Percentiles rank a stretch among this genome's conserved stretches.
Evolutionary conservation across 2,113 vertebrate genomes (phyloP).

Genomic region (Scalopus aquaticus): DNA sequence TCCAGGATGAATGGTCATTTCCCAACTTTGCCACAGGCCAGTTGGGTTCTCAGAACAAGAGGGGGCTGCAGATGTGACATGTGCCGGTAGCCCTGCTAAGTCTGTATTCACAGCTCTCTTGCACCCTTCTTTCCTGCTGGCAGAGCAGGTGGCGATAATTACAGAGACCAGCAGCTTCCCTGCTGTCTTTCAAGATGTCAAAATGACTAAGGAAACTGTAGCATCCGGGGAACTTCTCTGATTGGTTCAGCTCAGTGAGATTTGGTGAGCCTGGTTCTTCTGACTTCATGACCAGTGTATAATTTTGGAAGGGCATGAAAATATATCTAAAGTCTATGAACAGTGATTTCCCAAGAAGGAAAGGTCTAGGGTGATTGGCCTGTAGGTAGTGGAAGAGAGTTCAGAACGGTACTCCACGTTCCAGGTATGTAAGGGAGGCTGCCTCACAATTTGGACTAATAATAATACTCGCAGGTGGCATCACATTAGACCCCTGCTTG

Average conservation of each 20-base stretch:
- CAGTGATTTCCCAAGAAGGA: not conserved
- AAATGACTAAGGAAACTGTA: not conserved
- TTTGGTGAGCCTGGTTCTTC: not conserved
- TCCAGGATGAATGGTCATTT: not conserved
- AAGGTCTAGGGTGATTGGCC: not conserved
- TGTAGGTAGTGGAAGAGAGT: not conserved
- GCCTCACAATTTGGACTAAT: not conserved
- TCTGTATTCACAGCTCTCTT: not conserved
- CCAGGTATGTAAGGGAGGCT: not conserved
- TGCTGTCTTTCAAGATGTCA: slow-evolving; percentile 61
- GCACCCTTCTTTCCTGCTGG: not conserved
- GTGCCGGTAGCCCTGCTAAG: not conserved
- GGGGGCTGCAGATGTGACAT: not conserved
- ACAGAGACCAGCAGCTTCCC: slow-evolving; percentile 37
- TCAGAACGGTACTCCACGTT: not conserved
- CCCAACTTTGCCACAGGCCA: not conserved
- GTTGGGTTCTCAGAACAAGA: not conserved
- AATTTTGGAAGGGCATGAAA: not conserved
- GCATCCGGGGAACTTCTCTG: not conserved
- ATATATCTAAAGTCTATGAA: not conserved
- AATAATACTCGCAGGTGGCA: not conserved
- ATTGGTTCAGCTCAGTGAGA: not conserved
- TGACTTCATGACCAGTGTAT: not conserved
- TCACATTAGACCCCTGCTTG: not conserved
- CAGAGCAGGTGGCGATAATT: slow-evolving; percentile 37